Conservation (phyloP, 2,797 vertebrate genomes). For the Channallabes apus region DNA sequence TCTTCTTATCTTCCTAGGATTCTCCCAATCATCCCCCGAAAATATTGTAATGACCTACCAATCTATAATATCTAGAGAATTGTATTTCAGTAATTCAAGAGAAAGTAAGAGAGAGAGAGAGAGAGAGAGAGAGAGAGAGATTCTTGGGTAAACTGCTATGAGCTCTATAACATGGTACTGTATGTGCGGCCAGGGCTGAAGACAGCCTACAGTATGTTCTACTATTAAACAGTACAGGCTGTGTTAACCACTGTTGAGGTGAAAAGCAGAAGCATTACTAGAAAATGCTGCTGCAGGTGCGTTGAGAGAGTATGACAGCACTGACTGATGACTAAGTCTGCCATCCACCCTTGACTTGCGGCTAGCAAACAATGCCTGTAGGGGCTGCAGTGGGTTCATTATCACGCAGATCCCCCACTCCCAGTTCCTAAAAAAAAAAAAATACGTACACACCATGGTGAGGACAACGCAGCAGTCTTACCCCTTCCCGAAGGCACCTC, state of each 20-base stretch:
- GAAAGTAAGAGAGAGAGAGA: background rate
- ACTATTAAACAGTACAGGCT: constrained; percentile 31
- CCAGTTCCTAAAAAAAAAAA: constrained; percentile 35
- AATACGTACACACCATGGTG: constrained; percentile 62
- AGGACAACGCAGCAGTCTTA: constrained; percentile 83
- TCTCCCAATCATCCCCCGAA: background rate
- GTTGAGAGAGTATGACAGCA: constrained; percentile 63
- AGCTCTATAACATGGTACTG: constrained; percentile 50
- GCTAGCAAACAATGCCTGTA: constrained; percentile 81
- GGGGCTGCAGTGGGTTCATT: constrained; percentile 78
- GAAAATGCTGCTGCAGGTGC: constrained; percentile 63
- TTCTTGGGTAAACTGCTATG: background rate
- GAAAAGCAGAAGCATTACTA: constrained; percentile 69
- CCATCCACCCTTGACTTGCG: constrained; percentile 84
- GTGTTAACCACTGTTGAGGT: constrained; percentile 73
- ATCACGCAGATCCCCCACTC: constrained; percentile 57
- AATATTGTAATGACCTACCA: constrained; percentile 31
- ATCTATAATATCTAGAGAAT: constrained; percentile 4
- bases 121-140: background rate
- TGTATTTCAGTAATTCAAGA: too few relatives aligned
- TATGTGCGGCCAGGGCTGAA: constrained; percentile 31
- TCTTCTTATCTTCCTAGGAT: background rate
- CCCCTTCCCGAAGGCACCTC: constrained; percentile 99
- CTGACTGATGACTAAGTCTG: constrained; percentile 46
- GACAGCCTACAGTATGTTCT: constrained; percentile 29